Evolutionary conservation across 2,113 vertebrate genomes (phyloP).

Genomic region (Pedionomus torquatus): DNA sequence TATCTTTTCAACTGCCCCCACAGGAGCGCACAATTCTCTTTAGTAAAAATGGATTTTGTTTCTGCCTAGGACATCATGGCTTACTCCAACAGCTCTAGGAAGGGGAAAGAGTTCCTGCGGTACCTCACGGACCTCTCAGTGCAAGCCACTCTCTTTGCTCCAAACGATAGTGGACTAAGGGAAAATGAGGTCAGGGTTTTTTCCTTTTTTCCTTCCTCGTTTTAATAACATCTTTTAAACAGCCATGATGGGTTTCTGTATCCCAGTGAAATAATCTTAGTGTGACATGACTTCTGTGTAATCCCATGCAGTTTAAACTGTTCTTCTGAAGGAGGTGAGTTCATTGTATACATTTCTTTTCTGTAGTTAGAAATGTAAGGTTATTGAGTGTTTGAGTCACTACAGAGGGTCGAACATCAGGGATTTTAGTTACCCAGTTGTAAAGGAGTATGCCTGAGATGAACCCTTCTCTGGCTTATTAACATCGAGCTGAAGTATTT

Average conservation of each 20-base stretch:
- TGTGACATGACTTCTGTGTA: not conserved
- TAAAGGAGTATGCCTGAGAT: not conserved
- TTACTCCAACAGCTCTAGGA: conserved; percentile 79
- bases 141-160: conserved; percentile 87
- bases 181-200: conserved; percentile 80
- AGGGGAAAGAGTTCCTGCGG: conserved; percentile 79
- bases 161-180: conserved; percentile 80
- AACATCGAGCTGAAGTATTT: not conserved
- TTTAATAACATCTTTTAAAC: not conserved
- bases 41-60: not conserved
- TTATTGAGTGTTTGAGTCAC: not conserved
- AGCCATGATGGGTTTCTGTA: not conserved
- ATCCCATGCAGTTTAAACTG: not conserved
- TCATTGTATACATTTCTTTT: not conserved
- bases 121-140: conserved; percentile 79
- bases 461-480: not conserved
- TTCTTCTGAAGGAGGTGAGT: not conserved
- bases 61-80: conserved; percentile 83
- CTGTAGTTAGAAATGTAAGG: not conserved
- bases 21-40: not conserved
- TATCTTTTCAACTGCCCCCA: not conserved
- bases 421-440: not conserved
- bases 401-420: not conserved
- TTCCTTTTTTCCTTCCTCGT: not conserved
- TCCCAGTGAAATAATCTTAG: not conserved